Evolutionary conservation across 1,140 invertebrate species (phyloP), one percentile per base, ranked within the genome.

Genomic region (Kradibia gibbosae): DNA sequence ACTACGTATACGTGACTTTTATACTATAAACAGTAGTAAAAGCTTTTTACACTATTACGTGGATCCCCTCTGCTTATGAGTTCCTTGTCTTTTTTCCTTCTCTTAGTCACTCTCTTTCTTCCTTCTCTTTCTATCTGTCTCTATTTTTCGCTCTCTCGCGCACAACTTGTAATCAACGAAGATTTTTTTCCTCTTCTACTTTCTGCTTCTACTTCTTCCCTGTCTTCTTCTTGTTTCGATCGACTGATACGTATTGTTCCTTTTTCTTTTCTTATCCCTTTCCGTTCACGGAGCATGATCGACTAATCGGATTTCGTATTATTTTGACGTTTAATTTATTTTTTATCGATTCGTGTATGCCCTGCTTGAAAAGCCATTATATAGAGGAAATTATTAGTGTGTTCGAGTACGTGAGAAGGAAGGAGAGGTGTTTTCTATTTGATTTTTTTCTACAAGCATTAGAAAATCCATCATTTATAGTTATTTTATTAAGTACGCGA

Each of bases 1-100:
- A 10, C 28, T 50, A 39, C 45, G 45, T 31, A 45, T 71, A 45
- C 31, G 53, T 73, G 53, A 50, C 53, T 60, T 55, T 39, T 60
- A 60, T 55, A 13, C 55, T 60, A 62, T 25, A 42, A 76, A 76
- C 80, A 73, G 80, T 81, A 81, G 80, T 81, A 60, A 73, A 50
- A 80, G 71, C 57, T 80, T 84, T 86, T 73, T 84, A 83, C 82
- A 78, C 78, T 53, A 78, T 78, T 48, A 31, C 62, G 50, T 53
- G 53, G 13, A 34, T 42, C 39, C 50, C 73, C 25, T 62, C 48
- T 15, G 1, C 17, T 22, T 3, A 17, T 22, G 50, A 22, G 31
- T 7, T 20, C 62, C 4, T 31, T 8, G 25, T 5, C 25, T 62
- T 62, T 36, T 53, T 67, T 36, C 62, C 34, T 20, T 7, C 72